Evolutionary conservation across 2,888 invertebrate species (phyloP).

Genomic region (Crioceris asparagi): DNA sequence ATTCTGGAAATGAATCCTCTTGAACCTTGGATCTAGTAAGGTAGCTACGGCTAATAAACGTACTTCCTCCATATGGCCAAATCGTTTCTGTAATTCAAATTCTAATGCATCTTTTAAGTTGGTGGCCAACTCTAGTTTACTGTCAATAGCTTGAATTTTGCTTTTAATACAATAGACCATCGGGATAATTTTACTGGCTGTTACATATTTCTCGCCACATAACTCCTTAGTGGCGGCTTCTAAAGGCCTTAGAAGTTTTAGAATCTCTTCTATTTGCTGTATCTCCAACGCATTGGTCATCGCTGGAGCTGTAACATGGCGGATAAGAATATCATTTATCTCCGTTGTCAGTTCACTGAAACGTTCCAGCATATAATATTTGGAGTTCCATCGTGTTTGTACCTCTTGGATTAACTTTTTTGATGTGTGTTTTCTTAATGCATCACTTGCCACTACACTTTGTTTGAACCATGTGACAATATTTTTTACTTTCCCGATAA

Average conservation of each 20-base stretch:
- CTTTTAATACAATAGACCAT: constrained; percentile 8
- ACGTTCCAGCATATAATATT: constrained; percentile 24
- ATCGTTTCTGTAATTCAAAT: constrained; percentile 6
- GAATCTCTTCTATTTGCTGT: constrained; percentile 20
- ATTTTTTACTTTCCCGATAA: constrained; percentile 5
- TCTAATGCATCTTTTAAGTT: constrained; percentile 3
- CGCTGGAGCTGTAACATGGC: no score
- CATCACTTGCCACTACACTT: constrained; percentile 7
- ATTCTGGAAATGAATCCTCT: constrained; percentile 13
- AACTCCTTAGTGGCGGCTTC: constrained; percentile 30
- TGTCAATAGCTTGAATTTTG: constrained; percentile 5
- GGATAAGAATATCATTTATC: no score
- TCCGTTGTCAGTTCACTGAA: constrained; percentile 28
- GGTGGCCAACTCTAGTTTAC: constrained; percentile 3
- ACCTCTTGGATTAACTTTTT: constrained; percentile 23
- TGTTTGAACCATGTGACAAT: constrained; percentile 12
- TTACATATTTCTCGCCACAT: constrained; percentile 27
- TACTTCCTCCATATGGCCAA: constrained; percentile 9
- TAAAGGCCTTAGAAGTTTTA: constrained; percentile 22
- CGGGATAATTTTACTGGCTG: constrained; percentile 16
- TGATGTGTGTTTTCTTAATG: constrained; percentile 6
- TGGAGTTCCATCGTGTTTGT: constrained; percentile 26
- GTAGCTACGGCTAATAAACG: constrained; percentile 10
- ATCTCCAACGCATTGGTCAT: no score
- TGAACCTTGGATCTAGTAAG: constrained; percentile 14